phyloP scores from a whole-genome alignment of 2,888 invertebrate species.

The Coremacera marginata region DNA sequence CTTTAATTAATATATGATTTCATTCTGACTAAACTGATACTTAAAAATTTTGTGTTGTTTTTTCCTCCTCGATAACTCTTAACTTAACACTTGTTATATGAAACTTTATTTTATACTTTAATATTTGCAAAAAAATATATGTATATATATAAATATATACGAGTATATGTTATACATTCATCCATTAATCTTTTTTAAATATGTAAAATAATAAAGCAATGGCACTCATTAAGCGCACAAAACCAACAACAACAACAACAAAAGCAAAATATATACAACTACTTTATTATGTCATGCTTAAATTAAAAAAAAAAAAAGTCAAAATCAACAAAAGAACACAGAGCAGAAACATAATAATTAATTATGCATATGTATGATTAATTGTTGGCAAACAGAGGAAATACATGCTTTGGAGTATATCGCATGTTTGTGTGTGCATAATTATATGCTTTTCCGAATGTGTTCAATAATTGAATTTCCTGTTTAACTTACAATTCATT shows the following conservation, averaged over 20 bases:
- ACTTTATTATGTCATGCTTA: background rate
- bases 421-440: background rate
- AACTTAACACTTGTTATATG: no score
- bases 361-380: slow-evolving; percentile 35
- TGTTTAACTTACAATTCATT: background rate
- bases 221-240: background rate
- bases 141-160: no score
- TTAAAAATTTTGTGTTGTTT: no score
- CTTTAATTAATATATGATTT: no score
- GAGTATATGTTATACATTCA: no score
- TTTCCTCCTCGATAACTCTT: no score
- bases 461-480: slow-evolving; percentile 22
- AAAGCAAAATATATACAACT: background rate
- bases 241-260: background rate
- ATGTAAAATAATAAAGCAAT: background rate
- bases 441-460: background rate
- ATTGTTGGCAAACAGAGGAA: slow-evolving; percentile 10
- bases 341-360: slow-evolving; percentile 25
- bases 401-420: background rate
- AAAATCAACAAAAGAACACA: background rate
- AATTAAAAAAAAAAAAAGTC: background rate
- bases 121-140: no score
- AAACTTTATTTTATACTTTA: no score
- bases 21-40: no score
- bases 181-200: no score